Evolutionary conservation across 2,888 invertebrate genomes (phyloP).

Genomic region (Thereva nobilitata): DNA sequence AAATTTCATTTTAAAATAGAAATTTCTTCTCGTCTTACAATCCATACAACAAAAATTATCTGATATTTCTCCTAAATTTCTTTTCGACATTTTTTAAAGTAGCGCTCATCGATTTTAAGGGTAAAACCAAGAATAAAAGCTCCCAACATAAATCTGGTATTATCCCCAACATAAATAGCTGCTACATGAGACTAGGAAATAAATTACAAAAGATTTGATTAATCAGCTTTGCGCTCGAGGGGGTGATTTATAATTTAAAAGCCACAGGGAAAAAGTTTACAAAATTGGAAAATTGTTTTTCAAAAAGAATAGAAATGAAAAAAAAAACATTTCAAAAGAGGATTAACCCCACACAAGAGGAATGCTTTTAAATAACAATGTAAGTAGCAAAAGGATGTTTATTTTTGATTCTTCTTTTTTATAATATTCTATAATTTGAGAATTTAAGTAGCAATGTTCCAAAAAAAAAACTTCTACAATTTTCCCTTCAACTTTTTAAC

Average conservation of each 20-base stretch:
- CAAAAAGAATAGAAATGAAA: slow-evolving; percentile 3
- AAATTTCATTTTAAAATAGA: too few relatives aligned
- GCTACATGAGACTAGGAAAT: slow-evolving; percentile 46
- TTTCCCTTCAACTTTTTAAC: too few relatives aligned
- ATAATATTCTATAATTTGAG: too few relatives aligned
- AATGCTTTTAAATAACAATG: too few relatives aligned
- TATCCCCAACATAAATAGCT: slow-evolving; percentile 44
- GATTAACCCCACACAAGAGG: too few relatives aligned
- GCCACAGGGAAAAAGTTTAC: slow-evolving; percentile 20
- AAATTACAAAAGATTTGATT: slow-evolving; percentile 41
- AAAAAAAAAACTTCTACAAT: too few relatives aligned
- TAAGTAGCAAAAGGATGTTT: too few relatives aligned
- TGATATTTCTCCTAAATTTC: too few relatives aligned
- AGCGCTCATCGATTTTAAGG: slow-evolving; percentile 21
- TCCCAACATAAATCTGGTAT: slow-evolving; percentile 31
- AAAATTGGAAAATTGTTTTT: slow-evolving; percentile 28
- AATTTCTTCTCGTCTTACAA: too few relatives aligned
- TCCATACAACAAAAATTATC: too few relatives aligned
- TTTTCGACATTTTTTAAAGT: slow-evolving; percentile 15
- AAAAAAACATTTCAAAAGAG: neutral
- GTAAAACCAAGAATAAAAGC: slow-evolving; percentile 29
- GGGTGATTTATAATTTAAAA: slow-evolving; percentile 34
- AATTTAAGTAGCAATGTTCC: too few relatives aligned
- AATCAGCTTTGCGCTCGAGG: slow-evolving; percentile 38
- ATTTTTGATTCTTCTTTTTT: too few relatives aligned